Evolutionary conservation across 2,113 vertebrate species (phyloP).

Genomic region (Crotalus tigris): DNA sequence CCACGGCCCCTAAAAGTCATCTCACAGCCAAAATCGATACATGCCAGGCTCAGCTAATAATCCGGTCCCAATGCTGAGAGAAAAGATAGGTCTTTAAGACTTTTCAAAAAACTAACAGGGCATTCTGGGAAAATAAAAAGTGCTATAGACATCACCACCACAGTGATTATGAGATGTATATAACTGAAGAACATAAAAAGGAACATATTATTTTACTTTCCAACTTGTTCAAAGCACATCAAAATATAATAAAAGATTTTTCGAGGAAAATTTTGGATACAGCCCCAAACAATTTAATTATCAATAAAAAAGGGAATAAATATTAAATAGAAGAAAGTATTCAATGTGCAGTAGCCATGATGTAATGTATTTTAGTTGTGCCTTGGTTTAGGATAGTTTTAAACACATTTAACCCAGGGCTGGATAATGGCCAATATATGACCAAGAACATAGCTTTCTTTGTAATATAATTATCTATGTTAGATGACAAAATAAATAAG

Average conservation of each 20-base stretch:
- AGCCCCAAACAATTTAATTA: neutral
- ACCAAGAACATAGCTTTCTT: slow-evolving; percentile 47
- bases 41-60: neutral
- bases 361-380: neutral
- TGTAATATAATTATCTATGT: slow-evolving; percentile 67
- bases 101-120: neutral
- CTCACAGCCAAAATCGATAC: neutral
- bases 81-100: neutral
- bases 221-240: neutral
- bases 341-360: neutral
- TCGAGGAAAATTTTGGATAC: neutral
- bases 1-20: neutral
- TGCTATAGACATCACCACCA: neutral
- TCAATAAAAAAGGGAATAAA: neutral
- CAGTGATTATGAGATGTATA: neutral
- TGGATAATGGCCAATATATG: slow-evolving; percentile 15
- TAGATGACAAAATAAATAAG: slow-evolving; percentile 59
- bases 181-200: neutral
- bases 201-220: neutral
- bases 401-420: neutral
- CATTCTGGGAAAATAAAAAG: neutral
- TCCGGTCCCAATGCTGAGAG: neutral
- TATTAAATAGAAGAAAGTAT: neutral
- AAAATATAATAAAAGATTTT: neutral
- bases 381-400: neutral